Conservation (phyloP, 2,888 invertebrate species). For the Drosophila atripex region DNA sequence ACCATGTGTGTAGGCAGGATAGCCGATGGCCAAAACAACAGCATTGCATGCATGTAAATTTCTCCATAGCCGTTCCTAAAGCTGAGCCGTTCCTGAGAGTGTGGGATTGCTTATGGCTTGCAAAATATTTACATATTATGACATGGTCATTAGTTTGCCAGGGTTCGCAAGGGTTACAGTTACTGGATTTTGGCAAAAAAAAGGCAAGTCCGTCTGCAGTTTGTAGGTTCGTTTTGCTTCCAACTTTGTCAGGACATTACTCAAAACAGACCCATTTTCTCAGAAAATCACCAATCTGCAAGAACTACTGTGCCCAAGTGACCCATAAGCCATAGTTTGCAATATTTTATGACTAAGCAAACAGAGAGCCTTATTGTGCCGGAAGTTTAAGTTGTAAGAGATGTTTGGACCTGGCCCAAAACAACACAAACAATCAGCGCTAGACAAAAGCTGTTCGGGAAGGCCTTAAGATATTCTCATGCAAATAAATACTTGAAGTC, state of each 20-base stretch:
- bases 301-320: conserved; percentile 75
- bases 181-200: too few species aligned
- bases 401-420: conserved; percentile 15
- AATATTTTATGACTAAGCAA: conserved; percentile 68
- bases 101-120: conserved; percentile 72
- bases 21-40: conserved; percentile 22
- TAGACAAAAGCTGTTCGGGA: neutral
- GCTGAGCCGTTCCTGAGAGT: too few species aligned
- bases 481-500: too few species aligned
- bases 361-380: conserved; percentile 39
- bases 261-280: conserved; percentile 60
- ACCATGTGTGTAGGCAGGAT: conserved; percentile 53
- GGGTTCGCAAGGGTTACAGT: conserved; percentile 45
- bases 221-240: conserved; percentile 8
- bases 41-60: conserved; percentile 69
- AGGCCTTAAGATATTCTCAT: neutral
- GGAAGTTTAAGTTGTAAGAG: conserved; percentile 37
- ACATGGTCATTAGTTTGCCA: conserved; percentile 52
- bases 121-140: conserved; percentile 57
- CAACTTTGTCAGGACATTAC: conserved; percentile 63
- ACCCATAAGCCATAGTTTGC: conserved; percentile 73
- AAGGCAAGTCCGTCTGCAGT: conserved; percentile 4
- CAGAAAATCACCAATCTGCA: conserved; percentile 46
- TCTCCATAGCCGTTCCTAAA: conserved; percentile 56
- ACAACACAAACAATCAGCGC: neutral